These are phyloP conservation scores for Diachasma alloeum DNA, from an alignment of 1,140 invertebrate species.

Conservation along the genomic window DNA sequence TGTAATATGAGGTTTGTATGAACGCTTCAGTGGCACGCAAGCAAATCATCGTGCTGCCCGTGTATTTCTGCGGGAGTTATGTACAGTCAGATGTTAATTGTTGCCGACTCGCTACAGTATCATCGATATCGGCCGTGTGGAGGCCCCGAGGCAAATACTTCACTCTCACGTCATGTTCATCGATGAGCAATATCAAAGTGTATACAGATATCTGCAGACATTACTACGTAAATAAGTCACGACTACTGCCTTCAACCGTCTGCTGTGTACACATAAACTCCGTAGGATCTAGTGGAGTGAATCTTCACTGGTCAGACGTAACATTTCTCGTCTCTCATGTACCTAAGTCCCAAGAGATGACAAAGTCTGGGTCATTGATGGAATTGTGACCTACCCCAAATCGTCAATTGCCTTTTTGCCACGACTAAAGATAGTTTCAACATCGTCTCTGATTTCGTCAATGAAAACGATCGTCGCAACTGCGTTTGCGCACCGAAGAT, in stretches of 20 bases:
- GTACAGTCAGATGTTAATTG: constrained; percentile 1
- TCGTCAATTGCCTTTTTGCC: neutral
- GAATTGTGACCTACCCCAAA: neutral
- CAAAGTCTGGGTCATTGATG: neutral
- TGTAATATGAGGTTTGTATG: neutral
- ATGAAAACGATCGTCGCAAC: constrained; percentile 12
- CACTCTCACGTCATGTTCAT: neutral
- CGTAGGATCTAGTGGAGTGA: neutral
- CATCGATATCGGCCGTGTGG: neutral
- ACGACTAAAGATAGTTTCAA: neutral
- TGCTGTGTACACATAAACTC: neutral
- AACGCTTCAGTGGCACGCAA: neutral
- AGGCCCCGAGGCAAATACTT: neutral
- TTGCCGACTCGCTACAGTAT: neutral
- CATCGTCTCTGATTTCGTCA: neutral
- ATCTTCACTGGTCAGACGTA: neutral
- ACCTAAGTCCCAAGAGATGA: neutral
- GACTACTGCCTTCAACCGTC: neutral
- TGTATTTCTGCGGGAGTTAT: neutral
- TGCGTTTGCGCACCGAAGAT: constrained; percentile 41
- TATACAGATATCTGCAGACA: neutral
- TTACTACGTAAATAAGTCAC: neutral
- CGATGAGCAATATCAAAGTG: neutral
- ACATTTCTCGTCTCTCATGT: neutral
- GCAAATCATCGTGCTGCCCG: neutral